Base-by-base conservation (phyloP, 2,888 invertebrate genomes). In the Tetragnatha montana region DNA sequence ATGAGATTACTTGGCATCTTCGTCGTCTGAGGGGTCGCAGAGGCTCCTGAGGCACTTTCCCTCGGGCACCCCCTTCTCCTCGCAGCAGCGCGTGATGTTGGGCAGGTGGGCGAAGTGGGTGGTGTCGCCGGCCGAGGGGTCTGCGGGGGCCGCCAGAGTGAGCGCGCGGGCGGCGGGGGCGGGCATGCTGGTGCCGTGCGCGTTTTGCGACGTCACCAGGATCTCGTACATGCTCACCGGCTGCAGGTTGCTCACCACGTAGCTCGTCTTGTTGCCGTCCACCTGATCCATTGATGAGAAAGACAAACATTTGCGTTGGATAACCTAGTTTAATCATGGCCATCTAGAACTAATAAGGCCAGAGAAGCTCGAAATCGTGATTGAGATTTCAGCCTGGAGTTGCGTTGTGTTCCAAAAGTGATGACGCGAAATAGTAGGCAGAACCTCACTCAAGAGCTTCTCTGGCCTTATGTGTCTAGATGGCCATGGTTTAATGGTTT, bases 141-240 rank as follows among this genome's bases (percentile, higher is more conserved):
- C 6, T 8, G 70, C 17, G 3, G 91, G 76, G 21, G 95, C 95
- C 3, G 95, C 95, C 89, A 96, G 94, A 0, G 97, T 97, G 8
- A 97, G 93, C 0, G 96, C 95, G 93, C 97, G 95, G 49, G 97
- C 94, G 17, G 95, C 95, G 92, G 96, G 95, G 85, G 96, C 96
- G 0, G 97, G 96, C 91, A 97, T 94, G 94, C 97, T 97, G 0
- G 95, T 95, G 0, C 97, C 97, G 93, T 96, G 96, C 21, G 95
- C 94, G 93, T 97, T 97, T 84, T 95, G 95, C 0, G 97, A 96
- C 0, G 95, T 95, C 12, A 97, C 96, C 0, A 95, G 95, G 8
- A 97, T 95, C 92, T 97, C 96, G 93, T 97, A 97, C 97, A 97
- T 97, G 0, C 96, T 97, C 92, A 96, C 96, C 0, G 97, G 96